Percentiles rank a stretch among this genome's conserved stretches.
Evolutionary conservation across 2,797 vertebrate species (phyloP).

Genomic region (Tamandua tetradactyla): DNA sequence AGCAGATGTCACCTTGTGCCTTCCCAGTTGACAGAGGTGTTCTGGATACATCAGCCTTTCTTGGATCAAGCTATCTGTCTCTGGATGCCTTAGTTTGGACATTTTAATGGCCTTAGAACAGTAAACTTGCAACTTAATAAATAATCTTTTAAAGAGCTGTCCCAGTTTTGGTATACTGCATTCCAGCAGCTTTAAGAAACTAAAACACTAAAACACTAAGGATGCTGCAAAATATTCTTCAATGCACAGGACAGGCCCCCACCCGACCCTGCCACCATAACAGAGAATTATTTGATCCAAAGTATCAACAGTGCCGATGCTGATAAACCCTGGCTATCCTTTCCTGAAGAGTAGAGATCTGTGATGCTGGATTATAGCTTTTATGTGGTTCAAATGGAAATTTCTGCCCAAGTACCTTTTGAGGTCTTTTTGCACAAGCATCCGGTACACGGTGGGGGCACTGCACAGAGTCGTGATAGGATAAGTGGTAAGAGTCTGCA

Average conservation of each 20-base stretch:
- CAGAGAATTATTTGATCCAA: not conserved
- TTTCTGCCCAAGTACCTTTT: slow-evolving; percentile 80
- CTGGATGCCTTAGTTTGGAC: too few relatives aligned
- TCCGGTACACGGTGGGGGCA: slow-evolving; percentile 85
- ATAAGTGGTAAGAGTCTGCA: slow-evolving; percentile 86
- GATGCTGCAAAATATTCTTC: not conserved
- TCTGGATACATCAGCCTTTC: too few relatives aligned
- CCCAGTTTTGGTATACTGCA: too few relatives aligned
- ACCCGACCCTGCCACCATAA: not conserved
- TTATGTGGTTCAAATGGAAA: not conserved
- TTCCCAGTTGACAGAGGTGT: too few relatives aligned
- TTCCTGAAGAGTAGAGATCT: not conserved
- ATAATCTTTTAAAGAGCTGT: too few relatives aligned
- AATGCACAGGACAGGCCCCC: not conserved
- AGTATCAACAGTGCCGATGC: not conserved
- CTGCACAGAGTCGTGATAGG: slow-evolving; percentile 88
- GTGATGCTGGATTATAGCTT: not conserved
- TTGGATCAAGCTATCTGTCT: too few relatives aligned
- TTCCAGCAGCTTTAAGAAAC: too few relatives aligned
- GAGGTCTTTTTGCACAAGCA: slow-evolving; percentile 87
- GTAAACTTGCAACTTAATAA: too few relatives aligned
- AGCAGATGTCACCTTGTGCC: too few relatives aligned
- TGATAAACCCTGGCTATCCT: not conserved
- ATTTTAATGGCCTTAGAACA: too few relatives aligned
- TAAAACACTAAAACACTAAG: too few relatives aligned